Evolutionary conservation across 2,888 invertebrate species (phyloP), one percentile per base, ranked within the genome.

Genomic region (Drosophila limbata): DNA sequence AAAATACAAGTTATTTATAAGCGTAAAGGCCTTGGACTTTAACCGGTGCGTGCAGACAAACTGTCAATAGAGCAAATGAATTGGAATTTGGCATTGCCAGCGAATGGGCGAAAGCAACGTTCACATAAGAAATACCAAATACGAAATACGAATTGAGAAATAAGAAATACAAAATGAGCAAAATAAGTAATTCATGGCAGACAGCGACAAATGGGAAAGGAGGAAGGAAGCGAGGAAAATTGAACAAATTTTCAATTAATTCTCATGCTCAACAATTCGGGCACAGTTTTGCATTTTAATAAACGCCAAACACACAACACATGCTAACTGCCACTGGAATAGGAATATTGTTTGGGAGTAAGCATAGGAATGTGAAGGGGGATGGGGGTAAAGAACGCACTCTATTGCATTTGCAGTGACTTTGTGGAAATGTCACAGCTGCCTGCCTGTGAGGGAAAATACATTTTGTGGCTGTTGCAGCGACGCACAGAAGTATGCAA

Each of bases 241-340:
- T 69, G 40, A 68, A 71, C 73, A 83, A 81, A 79, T 85, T 83
- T 85, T 83, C 84, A 83, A 83, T 83, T 83, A 83, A 81, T 81
- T 83, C 73, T 69, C 79, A 63, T 73, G 76, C 56, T 65, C 44
- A 45, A 44, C 68, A 50, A 69, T 63, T 67, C 37, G 40, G 55
- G 25, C 52, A 45, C 51, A 44, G 71, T 72, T 61, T 84, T 84
- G 85, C 70, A 78, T 78, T 83, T 82, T 76, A 82, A 85, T 83
- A 82, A 80, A 69, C 67, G 82, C 66, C 66, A 68, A 72, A 71
- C 85, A 85, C 69, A 85, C 84, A 72, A 71, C 85, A 85, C 69
- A 85, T 82, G 83, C 85, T 75, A 80, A 75, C 78, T 69, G 66
- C 47, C 42, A 40, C 17, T 53, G 21, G 19, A 11, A 39, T n/a